phyloP scores from a whole-genome alignment of 2,888 invertebrate genomes.

The Archips crataeganus region DNA sequence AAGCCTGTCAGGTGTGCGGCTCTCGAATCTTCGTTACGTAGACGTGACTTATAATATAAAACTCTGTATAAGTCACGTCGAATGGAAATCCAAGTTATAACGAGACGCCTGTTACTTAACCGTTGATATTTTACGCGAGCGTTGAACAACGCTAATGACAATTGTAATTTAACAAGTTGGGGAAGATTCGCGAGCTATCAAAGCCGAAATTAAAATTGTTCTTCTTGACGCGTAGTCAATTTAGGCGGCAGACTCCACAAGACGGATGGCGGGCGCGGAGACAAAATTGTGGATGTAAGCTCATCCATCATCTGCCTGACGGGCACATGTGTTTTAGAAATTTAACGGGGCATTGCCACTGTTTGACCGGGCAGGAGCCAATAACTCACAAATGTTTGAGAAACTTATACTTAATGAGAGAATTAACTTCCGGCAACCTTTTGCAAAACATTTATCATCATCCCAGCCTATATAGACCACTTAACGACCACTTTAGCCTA shows the following conservation, averaged over 20 bases:
- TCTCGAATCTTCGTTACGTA: slow-evolving; percentile 14
- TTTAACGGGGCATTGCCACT: slow-evolving; percentile 26
- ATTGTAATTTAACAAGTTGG: slow-evolving; percentile 18
- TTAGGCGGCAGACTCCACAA: slow-evolving; percentile 23
- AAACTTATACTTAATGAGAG: neutral
- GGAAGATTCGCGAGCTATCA: slow-evolving; percentile 13
- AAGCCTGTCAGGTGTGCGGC: slow-evolving; percentile 16
- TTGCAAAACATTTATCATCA: too few species aligned
- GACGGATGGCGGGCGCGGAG: slow-evolving; percentile 31
- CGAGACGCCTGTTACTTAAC: slow-evolving; percentile 2
- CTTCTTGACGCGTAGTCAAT: slow-evolving; percentile 30
- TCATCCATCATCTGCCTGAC: slow-evolving; percentile 29
- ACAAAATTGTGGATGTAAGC: slow-evolving; percentile 31
- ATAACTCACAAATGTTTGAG: neutral
- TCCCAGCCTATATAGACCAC: too few species aligned
- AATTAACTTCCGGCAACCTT: too few species aligned
- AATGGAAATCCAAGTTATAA: slow-evolving; percentile 7
- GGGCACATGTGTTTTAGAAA: slow-evolving; percentile 33
- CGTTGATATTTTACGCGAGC: slow-evolving; percentile 13
- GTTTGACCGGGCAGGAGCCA: neutral
- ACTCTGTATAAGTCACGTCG: neutral
- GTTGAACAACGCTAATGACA: slow-evolving; percentile 6
- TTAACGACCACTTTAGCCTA: too few species aligned
- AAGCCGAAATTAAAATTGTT: slow-evolving; percentile 28
- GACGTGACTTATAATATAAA: slow-evolving; percentile 9